Evolutionary conservation across 2,113 vertebrate genomes (phyloP).

Genomic region (Protobothrops mucrosquamatus): DNA sequence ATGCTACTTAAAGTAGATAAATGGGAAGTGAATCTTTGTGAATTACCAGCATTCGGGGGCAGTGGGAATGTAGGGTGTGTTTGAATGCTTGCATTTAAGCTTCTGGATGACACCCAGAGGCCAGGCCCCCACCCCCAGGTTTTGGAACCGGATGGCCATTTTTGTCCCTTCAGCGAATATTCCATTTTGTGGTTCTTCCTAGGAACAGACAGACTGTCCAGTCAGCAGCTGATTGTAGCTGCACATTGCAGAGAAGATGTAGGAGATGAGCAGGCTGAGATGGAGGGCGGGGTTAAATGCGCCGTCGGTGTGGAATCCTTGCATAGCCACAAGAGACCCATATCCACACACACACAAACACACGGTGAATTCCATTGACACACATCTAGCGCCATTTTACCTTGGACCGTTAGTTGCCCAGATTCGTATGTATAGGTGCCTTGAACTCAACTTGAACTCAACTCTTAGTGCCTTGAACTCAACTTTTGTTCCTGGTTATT

Average conservation of each 20-base stretch:
- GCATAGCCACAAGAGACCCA: not conserved
- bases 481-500: not conserved
- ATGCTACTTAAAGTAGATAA: not conserved
- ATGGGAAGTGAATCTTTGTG: not conserved
- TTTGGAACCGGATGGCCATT: not conserved
- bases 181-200: not conserved
- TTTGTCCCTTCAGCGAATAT: not conserved
- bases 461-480: not conserved
- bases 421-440: not conserved
- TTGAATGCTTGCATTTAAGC: not conserved
- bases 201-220: not conserved
- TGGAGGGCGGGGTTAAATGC: not conserved
- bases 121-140: too few relatives aligned
- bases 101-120: not conserved
- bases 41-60: not conserved
- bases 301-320: not conserved
- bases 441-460: not conserved
- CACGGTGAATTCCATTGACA: not conserved
- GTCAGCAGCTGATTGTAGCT: not conserved
- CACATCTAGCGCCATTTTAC: not conserved
- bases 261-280: not conserved
- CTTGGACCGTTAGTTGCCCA: not conserved
- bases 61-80: not conserved
- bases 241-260: not conserved
- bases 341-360: not conserved